phyloP scores from a whole-genome alignment of 2,113 vertebrate genomes.

The Sardina pilchardus region DNA sequence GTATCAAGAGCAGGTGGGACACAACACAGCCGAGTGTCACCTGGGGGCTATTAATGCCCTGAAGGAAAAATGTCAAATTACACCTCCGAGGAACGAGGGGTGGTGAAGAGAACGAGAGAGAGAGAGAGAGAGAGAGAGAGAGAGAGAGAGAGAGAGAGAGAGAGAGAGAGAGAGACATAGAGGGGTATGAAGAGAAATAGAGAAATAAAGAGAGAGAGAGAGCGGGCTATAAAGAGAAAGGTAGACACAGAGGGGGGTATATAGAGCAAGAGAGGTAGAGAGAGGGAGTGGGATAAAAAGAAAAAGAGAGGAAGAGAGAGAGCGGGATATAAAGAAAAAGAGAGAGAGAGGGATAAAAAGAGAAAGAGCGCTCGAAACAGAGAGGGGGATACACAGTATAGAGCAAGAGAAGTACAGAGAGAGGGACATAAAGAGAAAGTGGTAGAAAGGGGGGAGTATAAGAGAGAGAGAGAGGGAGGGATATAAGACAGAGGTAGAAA shows the following conservation, averaged over 20 bases:
- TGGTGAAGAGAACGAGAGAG: conserved; percentile 17
- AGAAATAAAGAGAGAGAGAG: neutral
- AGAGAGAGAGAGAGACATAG: neutral
- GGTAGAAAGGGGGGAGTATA: too few relatives aligned
- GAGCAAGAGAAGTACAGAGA: neutral
- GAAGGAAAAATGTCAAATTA: conserved; percentile 53
- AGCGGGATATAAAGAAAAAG: neutral
- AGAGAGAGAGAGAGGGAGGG: neutral
- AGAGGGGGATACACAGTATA: neutral
- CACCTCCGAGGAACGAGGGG: conserved; percentile 33
- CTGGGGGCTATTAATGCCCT: conserved; percentile 55
- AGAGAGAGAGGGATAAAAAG: neutral
- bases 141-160: neutral
- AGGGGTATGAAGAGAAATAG: neutral
- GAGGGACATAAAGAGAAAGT: neutral
- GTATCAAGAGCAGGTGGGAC: conserved; percentile 13
- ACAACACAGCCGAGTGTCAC: conserved; percentile 40
- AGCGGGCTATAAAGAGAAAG: neutral
- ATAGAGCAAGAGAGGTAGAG: neutral
- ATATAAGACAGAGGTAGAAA: neutral
- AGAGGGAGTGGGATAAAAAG: neutral
- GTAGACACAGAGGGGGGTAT: neutral
- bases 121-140: neutral
- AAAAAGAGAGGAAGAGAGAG: conserved; percentile 1
- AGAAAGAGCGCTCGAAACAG: too few relatives aligned